Evolutionary conservation across 2,797 vertebrate species (phyloP).

Genomic region (Pseudomugil tenellus): DNA sequence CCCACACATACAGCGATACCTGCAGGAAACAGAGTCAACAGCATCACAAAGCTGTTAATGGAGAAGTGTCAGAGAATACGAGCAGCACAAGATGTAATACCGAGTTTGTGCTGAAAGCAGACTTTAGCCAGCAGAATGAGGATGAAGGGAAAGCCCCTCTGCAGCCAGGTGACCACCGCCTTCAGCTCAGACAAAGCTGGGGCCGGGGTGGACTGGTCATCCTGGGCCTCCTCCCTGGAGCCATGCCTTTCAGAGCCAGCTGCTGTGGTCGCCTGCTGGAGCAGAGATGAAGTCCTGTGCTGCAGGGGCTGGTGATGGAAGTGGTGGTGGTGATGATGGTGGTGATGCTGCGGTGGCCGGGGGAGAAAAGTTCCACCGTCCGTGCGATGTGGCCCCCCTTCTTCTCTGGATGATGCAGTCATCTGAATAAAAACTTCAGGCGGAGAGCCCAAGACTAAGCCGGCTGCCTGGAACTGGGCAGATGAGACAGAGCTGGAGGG

Average conservation of each 20-base stretch:
- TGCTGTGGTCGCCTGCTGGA: constrained; percentile 86
- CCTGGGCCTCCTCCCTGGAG: constrained; percentile 84
- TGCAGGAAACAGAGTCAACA: constrained; percentile 66
- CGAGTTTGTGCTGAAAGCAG: constrained; percentile 97
- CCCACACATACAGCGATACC: constrained; percentile 96
- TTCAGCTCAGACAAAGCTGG: constrained; percentile 94
- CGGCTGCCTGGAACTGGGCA: constrained; percentile 88
- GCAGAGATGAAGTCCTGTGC: constrained; percentile 88
- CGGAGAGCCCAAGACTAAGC: constrained; percentile 90
- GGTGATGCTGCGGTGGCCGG: constrained; percentile 80
- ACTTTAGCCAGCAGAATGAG: constrained; percentile 95
- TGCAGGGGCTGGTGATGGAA: constrained; percentile 89
- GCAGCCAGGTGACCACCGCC: constrained; percentile 93
- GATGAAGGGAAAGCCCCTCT: constrained; percentile 97
- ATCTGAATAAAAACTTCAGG: constrained; percentile 96
- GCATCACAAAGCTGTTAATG: constrained; percentile 7
- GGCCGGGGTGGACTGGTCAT: constrained; percentile 89
- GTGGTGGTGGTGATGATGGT: constrained; percentile 85
- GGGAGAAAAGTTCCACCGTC: constrained; percentile 85
- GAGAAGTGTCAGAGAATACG: background rate
- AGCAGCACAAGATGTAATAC: constrained; percentile 68
- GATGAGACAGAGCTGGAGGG: constrained; percentile 85
- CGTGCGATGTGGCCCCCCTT: constrained; percentile 79
- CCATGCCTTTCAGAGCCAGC: constrained; percentile 85
- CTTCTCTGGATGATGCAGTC: constrained; percentile 88